These are phyloP conservation scores for Hetaerina titia DNA, from an alignment of 2,888 invertebrate genomes.

Conservation along the genomic window DNA sequence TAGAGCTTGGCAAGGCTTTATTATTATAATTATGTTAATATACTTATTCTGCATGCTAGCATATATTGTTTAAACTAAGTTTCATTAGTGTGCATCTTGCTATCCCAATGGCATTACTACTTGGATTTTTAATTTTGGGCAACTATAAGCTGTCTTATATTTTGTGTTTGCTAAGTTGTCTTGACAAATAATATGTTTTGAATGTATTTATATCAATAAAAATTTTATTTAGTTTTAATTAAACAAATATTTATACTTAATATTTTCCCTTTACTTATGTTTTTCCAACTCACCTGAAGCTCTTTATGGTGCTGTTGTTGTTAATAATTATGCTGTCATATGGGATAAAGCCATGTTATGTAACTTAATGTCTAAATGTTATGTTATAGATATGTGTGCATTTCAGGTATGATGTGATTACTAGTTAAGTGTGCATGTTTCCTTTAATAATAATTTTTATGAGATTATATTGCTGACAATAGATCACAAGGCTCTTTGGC, in stretches of 20 bases:
- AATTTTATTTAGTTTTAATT: neutral
- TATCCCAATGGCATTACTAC: slow-evolving; percentile 52
- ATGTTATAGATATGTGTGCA: neutral
- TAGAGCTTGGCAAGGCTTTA: slow-evolving; percentile 73
- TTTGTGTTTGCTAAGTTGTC: slow-evolving; percentile 1
- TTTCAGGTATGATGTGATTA: slow-evolving; percentile 1
- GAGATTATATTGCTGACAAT: slow-evolving; percentile 70
- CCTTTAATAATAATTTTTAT: slow-evolving; percentile 49
- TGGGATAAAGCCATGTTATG: slow-evolving; percentile 47
- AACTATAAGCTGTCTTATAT: slow-evolving; percentile 9
- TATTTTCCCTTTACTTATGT: slow-evolving; percentile 4
- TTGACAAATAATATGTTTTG: neutral
- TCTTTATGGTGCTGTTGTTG: slow-evolving; percentile 53
- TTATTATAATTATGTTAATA: slow-evolving; percentile 59
- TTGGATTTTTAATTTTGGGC: slow-evolving; percentile 47
- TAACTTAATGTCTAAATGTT: slow-evolving; percentile 31
- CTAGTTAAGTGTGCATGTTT: slow-evolving; percentile 27
- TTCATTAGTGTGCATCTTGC: slow-evolving; percentile 57
- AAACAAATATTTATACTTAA: neutral
- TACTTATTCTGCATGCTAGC: slow-evolving; percentile 62
- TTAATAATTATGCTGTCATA: slow-evolving; percentile 40
- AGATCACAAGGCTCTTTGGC: slow-evolving; percentile 95
- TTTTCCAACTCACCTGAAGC: slow-evolving; percentile 46
- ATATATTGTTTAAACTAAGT: slow-evolving; percentile 30
- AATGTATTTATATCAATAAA: neutral